Evolutionary conservation across 2,888 invertebrate species (phyloP).

Genomic region (Hydrotaea diabolus): DNA sequence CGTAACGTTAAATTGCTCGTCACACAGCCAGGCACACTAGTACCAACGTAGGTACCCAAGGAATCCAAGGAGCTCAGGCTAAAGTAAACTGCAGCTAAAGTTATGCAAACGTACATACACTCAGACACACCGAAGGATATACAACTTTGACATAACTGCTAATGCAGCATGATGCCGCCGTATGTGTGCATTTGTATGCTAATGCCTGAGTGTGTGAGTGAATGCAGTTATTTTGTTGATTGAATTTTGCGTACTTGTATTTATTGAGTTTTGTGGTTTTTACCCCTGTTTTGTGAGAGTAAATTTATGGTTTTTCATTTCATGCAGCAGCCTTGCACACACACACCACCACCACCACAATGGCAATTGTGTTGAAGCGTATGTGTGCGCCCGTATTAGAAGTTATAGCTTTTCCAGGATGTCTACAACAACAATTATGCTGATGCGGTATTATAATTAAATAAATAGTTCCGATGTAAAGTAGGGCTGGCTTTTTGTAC

Average conservation of each 20-base stretch:
- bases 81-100: constrained; percentile 14
- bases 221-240: constrained; percentile 63
- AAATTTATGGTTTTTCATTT: constrained; percentile 62
- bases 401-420: neutral
- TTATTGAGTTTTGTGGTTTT: constrained; percentile 63
- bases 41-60: neutral
- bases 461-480: constrained; percentile 61
- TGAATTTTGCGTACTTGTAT: constrained; percentile 59
- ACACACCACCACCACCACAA: constrained; percentile 42
- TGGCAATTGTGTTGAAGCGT: constrained; percentile 15
- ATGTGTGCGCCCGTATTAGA: neutral
- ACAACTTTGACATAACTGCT: neutral
- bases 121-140: neutral
- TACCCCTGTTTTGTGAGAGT: constrained; percentile 52
- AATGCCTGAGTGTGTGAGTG: constrained; percentile 39
- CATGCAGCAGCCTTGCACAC: constrained; percentile 47
- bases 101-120: neutral
- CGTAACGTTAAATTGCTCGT: neutral
- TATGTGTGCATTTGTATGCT: constrained; percentile 7
- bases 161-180: constrained; percentile 9
- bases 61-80: neutral
- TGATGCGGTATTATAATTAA: constrained; percentile 66
- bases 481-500: constrained; percentile 64
- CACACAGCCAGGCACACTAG: neutral
- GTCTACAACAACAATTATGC: constrained; percentile 48